phyloP scores from a whole-genome alignment of 2,888 invertebrate species.

The Epicampocera succincta region DNA sequence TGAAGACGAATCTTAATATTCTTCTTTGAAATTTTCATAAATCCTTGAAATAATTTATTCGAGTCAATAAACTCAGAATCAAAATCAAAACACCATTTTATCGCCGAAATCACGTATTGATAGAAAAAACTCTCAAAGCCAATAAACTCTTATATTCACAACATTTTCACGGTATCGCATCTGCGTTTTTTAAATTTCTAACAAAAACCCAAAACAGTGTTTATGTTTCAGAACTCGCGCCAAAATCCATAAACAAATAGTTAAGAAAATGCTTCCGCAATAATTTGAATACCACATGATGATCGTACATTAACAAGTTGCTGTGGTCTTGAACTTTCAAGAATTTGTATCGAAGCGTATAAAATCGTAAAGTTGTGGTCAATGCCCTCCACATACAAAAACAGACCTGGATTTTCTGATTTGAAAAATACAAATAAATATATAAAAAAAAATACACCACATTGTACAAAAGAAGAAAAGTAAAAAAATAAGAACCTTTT shows the following conservation, averaged over 20 bases:
- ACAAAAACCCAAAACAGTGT: constrained; percentile 16
- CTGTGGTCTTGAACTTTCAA: constrained; percentile 7
- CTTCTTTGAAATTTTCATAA: constrained; percentile 52
- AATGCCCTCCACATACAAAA: constrained; percentile 32
- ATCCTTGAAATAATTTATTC: constrained; percentile 62
- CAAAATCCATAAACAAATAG: constrained; percentile 34
- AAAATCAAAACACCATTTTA: constrained; percentile 49
- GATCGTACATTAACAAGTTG: constrained; percentile 5
- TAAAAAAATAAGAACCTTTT: too few relatives aligned
- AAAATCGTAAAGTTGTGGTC: constrained; percentile 45
- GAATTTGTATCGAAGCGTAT: constrained; percentile 4
- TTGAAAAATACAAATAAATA: too few relatives aligned
- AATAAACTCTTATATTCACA: constrained; percentile 34
- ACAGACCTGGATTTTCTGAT: too few relatives aligned
- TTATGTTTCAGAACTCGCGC: constrained; percentile 38
- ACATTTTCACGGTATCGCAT: constrained; percentile 31
- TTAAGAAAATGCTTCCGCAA: constrained; percentile 60
- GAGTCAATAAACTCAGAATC: constrained; percentile 47
- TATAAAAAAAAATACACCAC: too few relatives aligned
- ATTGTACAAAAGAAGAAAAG: too few relatives aligned
- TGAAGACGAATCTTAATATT: constrained; percentile 34
- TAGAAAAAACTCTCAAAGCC: constrained; percentile 8
- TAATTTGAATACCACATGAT: constrained; percentile 54
- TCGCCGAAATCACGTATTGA: constrained; percentile 19
- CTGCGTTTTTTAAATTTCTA: constrained; percentile 16